Base-by-base conservation (phyloP, 2,888 invertebrate species). In the Hydraecia micacea region DNA sequence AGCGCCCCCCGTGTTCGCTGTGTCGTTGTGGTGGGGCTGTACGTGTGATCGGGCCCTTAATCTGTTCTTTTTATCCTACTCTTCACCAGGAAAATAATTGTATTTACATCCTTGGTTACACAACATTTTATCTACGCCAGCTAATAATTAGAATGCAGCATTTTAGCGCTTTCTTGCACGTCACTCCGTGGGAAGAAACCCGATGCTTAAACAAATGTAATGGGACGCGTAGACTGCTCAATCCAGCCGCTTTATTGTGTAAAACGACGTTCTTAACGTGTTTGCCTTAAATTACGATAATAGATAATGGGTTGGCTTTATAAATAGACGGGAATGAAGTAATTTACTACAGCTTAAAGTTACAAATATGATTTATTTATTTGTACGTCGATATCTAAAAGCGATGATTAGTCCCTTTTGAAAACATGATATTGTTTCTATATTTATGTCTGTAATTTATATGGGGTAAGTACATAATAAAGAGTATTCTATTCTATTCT, bases 151-250 rank as follows among this genome's bases (percentile, higher is more conserved):
- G n/a, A 52, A 58, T 68, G 89, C 83, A 80, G 73, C 84, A 77
- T 86, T 75, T 86, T 87, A 86, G 68, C 68, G 65, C 73, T 73
- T 76, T 74, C 79, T 63, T 62, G 25, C 49, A 75, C 70, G 84
- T 82, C 81, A 70, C 25, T 74, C 52, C 81, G 88, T 89, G 89
- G 86, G 89, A 89, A 89, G 75, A 68, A 75, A 76, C 70, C 70
- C 78, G 63, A 75, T 81, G 76, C 74, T 69, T 67, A 80, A 79
- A 80, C 73, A 85, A 81, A 84, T 82, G 71, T 77, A 84, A 73
- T 81, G 75, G 55, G 60, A 52, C 73, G 75, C 62, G 68, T 75
- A 70, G 79, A 85, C 83, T 74, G 77, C 84, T 87, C 84, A 84
- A 88, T 86, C 81, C 77, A 78, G 62, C 52, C 66, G 71, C 73